Evolutionary conservation across 2,888 invertebrate genomes (phyloP), one percentile per base, ranked within the genome.

Genomic region (Agrotis exclamationis): DNA sequence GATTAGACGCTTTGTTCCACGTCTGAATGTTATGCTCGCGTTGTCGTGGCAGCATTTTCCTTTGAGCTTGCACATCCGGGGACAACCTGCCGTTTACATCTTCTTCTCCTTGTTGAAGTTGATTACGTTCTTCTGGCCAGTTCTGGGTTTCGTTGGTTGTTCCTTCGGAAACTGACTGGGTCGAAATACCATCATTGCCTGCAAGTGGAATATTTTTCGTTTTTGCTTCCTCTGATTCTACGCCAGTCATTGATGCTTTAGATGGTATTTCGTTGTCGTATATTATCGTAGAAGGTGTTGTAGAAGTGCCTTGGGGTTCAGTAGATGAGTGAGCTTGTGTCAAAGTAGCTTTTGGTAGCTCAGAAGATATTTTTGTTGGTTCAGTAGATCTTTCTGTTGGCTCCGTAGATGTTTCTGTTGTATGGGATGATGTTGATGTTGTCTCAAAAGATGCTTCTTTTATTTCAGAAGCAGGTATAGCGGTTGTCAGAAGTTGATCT

Each of bases 41-140:
- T 39, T 1, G 39, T 39, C 39, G 1, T 39, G 39, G 39, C 39
- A 39, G 1, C 39, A 33, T 33, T 33, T 33, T 33, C 33, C 9
- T 33, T 9, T 33, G 33, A 33, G 33, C 39, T 39, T 39, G 39
- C 9, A 39, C 11, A 4, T 39, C 39, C 39, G 39, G 39, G 0
- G 83, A 48, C 62, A 84, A 86, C 20, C 88, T 83, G 48, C 80
- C 80, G 14, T 51, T 7, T 24, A 69, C 78, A 59, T 86, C 86
- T 45, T 74, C 64, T 13, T 85, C 86, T 14, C 76, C 86, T 18
- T 79, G 58, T 20, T 80, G 79, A 14, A 75, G 66, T 63, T 77
- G 68, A 68, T 80, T 86, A 58, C 60, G 76, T 63, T 89, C 86
- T 47, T 82, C 86, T 13, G 91, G 87, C 91, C 88, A 92, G n/a